Evolutionary conservation across 2,113 vertebrate species (phyloP), one percentile per base, ranked within the genome.

Genomic region (Cyprinodon variegatus): DNA sequence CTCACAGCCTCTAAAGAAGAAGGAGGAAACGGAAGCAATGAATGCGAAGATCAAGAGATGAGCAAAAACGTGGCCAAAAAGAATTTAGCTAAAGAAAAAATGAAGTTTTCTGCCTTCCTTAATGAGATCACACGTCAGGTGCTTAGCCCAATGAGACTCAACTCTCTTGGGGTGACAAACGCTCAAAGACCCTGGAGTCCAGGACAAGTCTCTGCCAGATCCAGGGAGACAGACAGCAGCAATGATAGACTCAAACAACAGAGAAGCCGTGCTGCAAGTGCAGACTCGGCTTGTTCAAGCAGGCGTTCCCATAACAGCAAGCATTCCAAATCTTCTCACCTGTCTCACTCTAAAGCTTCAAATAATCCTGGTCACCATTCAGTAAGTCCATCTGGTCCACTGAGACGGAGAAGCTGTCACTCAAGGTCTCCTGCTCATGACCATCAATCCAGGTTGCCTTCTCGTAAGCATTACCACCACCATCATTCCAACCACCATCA

Each of bases 121-220:
- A 94, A 96, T 65, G 96, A 96, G 83, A 95, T 96, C 72, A 96
- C 95, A 4, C 83, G 88, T 3, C 95, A 95, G 83, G 95, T 96
- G 29, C 88, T 96, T 50, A 96, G 95, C 78, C 95, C 96, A 0
- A 93, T 93, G 77, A 94, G 88, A 48, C 93, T 96, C 37, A 93
- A 73, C 20, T 94, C 93, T 36, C 91, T 96, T n/a, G 93, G 93
- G 3, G 90, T 94, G 20, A 94, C 86, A 20, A 65, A 91, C 59
- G 72, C 83, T 20, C 86, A 93, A 48, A 74, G 73, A 65, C 64
- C 86, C 14, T 36, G 72, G 61, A 85, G 84, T 70, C 76, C 82
- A 20, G 70, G 69, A 0, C 70, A 73, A 65, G 61, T 70, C 37
- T 66, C 72, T 14, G 17, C 22, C 37, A 85, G 67, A 64, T 90